Conservation (phyloP, 2,797 vertebrate species). For the Bucorvus abyssinicus region DNA sequence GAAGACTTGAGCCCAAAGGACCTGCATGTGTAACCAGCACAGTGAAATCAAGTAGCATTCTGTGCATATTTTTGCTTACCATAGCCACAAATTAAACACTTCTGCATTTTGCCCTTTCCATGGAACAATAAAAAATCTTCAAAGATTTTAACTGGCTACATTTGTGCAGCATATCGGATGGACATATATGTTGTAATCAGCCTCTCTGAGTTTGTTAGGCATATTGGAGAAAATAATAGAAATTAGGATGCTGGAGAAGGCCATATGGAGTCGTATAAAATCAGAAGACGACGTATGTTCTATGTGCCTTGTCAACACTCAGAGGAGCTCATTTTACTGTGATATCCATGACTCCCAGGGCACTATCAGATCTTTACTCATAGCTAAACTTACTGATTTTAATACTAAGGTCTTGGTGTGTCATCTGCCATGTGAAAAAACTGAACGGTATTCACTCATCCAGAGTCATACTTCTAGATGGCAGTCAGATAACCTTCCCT, state of each 20-base stretch:
- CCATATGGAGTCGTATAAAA: constrained; percentile 10
- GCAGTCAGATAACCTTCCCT: not conserved
- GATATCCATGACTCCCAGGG: not conserved
- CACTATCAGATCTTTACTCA: not conserved
- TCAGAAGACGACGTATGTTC: not conserved
- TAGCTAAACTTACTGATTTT: not conserved
- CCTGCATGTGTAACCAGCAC: not conserved
- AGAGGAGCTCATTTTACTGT: not conserved
- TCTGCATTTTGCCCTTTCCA: not conserved
- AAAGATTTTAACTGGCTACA: not conserved
- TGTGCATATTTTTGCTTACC: not conserved
- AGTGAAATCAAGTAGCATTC: constrained; percentile 28
- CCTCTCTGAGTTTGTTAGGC: not conserved
- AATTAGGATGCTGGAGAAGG: not conserved
- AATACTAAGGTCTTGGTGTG: not conserved
- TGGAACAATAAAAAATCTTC: not conserved
- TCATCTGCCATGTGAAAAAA: not conserved
- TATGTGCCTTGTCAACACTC: not conserved
- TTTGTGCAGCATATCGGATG: not conserved
- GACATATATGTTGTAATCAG: not conserved
- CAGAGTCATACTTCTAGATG: not conserved
- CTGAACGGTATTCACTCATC: not conserved
- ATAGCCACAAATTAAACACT: not conserved
- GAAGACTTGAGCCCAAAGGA: constrained; percentile 30
- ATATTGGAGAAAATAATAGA: not conserved